Base-by-base conservation (phyloP, 2,113 vertebrate species). In the Crotalus viridis region DNA sequence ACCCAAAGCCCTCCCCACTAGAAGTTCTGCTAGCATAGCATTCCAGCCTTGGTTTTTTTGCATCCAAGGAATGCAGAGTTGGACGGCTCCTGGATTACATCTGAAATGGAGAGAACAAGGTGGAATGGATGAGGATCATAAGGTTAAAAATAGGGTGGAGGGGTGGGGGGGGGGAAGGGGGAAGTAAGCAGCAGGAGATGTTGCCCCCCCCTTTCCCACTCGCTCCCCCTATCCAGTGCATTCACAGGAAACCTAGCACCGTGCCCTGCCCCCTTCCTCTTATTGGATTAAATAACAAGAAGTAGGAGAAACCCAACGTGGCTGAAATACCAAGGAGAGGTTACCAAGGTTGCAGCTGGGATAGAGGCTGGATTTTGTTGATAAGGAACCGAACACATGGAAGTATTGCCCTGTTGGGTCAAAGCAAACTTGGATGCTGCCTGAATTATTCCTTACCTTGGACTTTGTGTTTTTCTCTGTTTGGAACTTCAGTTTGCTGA, bases 31-130 rank as follows among this genome's bases (percentile, higher is more conserved):
- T 10, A 8, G 74, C 21, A 52, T n/a, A 61, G 55, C 74, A 61
- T 90, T 86, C 56, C 88, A 61, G 92, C 74, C 1, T 33, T 24
- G 24, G 43, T 39, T 10, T 10, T 86, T 15, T 22, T 54, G 74
- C 74, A 86, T 93, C 81, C 52, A 81, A 93, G 28, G 88, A 86
- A 93, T 87, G 92, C n/a, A 7, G 48, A 39, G 21, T 46, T 26
- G 88, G 92, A 59, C 54, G 24, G 54, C 21, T 8, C 74, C 74
- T 12, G 88, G 92, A 39, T 90, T 85, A 52, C 52, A 85, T 90
- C 92, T 90, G 92, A 54, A 90, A 93, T 90, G 92, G 88, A 93
- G 92, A 86, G 92, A 86, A 54, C 74, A 90, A 93, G 92, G 92
- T 90, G 74, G 54, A 86, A 86, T 33, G 28, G 88, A 46, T 28